Evolutionary conservation across 2,113 vertebrate genomes (phyloP), one percentile per base, ranked within the genome.

Genomic region (Larimichthys crocea): DNA sequence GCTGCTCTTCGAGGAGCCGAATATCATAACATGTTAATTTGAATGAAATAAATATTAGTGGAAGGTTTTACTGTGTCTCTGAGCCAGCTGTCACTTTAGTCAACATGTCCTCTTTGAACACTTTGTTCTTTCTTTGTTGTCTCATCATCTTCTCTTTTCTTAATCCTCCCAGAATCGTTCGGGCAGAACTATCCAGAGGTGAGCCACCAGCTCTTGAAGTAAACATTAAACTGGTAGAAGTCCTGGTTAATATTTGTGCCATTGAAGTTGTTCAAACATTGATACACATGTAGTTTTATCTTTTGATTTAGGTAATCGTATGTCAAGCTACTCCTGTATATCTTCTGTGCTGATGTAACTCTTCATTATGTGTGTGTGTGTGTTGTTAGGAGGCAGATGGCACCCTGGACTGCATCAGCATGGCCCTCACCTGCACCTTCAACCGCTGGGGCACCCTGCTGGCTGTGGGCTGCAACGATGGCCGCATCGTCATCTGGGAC

Each of bases 131-230:
- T 40, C 35, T 40, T 40, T 7, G 19, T 16, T 4, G 5, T 80
- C 44, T 80, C 49, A 68, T 48, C 60, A 11, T 16, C 57, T 3
- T 26, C 6, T 69, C 2, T 65, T 77, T 31, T 65, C 11, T 53
- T 77, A 0, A 63, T 76, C 31, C 20, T 85, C 31, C 74, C 17
- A 99, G 98, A 99, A 69, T 99, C 98, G 22, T 99, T 99, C 87
- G 98, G 98, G 90, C 98, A 99, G 95, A 99, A 99, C 94, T 99
- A 99, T 89, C 98, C 98, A 83, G 98, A 99, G 97, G 98, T 99
- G 94, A 96, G 88, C 3, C 11, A 14, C 19, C 22, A 46, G 50
- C 46, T n/a, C 53, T 24, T 69, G 46, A 62, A 17, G 1, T 22
- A 3, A 11, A 11, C 29, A 22, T 12, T 2, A 44, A 19, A 26